A percentile compares a stretch with the other conserved stretches of the same genome.
Conservation (phyloP, 1,140 invertebrate genomes). For the Saccostrea glomerata region DNA sequence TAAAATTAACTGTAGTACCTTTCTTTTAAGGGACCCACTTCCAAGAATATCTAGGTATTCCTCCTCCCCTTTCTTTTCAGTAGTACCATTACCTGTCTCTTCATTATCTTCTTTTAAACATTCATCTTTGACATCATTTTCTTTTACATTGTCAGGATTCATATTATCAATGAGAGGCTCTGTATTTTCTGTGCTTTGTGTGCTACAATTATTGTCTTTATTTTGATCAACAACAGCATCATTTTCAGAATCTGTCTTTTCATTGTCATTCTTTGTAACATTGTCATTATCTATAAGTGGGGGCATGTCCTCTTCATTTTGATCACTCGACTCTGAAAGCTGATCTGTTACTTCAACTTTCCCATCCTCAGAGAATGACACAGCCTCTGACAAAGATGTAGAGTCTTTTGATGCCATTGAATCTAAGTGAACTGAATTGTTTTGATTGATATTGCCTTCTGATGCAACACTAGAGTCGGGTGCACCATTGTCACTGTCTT, state of each 20-base stretch:
- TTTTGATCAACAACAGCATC: background rate
- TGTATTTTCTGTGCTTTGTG: background rate
- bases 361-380: background rate
- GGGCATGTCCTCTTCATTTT: constrained; percentile 34
- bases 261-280: background rate
- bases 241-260: background rate
- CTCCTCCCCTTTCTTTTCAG: constrained; percentile 45
- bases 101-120: constrained; percentile 31
- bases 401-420: background rate
- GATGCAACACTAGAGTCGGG: background rate
- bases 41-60: constrained; percentile 63
- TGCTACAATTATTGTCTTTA: background rate
- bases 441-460: background rate
- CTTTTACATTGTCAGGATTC: constrained; percentile 44
- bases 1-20: constrained; percentile 44
- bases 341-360: background rate
- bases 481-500: background rate
- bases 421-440: background rate
- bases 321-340: background rate
- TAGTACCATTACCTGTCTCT: constrained; percentile 31
- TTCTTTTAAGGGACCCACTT: constrained; percentile 63
- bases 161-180: background rate
- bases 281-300: constrained; percentile 27
- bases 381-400: background rate
- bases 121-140: constrained; percentile 50